Evolutionary conservation across 2,113 vertebrate genomes (phyloP).

Genomic region (Pseudorectes ferrugineus): DNA sequence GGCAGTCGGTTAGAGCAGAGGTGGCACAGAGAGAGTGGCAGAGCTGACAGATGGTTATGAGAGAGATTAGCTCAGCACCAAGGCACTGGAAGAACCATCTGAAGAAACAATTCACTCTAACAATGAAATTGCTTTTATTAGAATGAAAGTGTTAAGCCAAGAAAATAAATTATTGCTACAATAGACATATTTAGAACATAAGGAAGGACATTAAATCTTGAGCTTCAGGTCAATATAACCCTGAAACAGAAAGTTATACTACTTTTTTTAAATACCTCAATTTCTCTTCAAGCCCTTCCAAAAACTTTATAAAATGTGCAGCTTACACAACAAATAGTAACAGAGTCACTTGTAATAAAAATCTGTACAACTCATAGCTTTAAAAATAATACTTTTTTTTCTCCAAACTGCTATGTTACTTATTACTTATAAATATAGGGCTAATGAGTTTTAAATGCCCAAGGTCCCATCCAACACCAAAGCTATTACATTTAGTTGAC

Average conservation of each 20-base stretch:
- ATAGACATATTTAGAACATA: conserved; percentile 40
- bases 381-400: conserved; percentile 18
- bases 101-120: neutral
- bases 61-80: neutral
- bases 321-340: conserved; percentile 60
- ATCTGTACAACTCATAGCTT: conserved; percentile 71
- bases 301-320: conserved; percentile 66
- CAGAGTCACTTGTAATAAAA: conserved; percentile 62
- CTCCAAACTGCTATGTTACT: neutral
- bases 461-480: conserved; percentile 34
- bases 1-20: neutral
- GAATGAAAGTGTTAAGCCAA: conserved; percentile 47
- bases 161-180: conserved; percentile 66
- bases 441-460: neutral
- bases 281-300: conserved; percentile 20
- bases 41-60: neutral
- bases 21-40: neutral
- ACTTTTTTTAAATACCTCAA: conserved; percentile 50
- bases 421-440: conserved; percentile 42
- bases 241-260: neutral
- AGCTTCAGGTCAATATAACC: conserved; percentile 34
- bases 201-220: neutral
- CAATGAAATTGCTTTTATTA: conserved; percentile 45
- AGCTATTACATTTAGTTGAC: neutral
- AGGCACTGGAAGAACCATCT: neutral